Evolutionary conservation across 2,888 invertebrate genomes (phyloP).

Genomic region (Cephalotes varians): DNA sequence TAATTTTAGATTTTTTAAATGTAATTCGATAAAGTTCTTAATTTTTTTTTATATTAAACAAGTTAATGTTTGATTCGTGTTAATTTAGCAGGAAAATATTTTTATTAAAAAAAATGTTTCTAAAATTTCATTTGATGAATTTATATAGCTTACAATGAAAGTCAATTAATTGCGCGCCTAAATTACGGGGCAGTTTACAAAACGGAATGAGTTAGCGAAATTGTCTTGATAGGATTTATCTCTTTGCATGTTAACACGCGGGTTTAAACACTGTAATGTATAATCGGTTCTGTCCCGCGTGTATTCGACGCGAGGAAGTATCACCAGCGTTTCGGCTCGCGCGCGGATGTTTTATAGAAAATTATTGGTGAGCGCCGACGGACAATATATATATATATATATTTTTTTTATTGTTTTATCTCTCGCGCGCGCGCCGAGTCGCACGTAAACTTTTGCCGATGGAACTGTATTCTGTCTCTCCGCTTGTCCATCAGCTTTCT

Average conservation of each 20-base stretch:
- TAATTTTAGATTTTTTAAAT: too few relatives aligned
- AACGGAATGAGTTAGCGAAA: conserved; percentile 41
- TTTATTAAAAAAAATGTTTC: background rate
- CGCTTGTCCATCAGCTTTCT: conserved; percentile 73
- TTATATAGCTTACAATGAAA: background rate
- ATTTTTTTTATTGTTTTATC: conserved; percentile 48
- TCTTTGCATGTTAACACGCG: conserved; percentile 48
- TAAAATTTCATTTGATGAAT: conserved; percentile 29
- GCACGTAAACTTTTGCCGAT: conserved; percentile 43
- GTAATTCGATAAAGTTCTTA: conserved; percentile 8
- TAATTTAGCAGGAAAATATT: background rate
- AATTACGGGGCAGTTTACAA: conserved; percentile 32
- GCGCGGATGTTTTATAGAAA: conserved; percentile 47
- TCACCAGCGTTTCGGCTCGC: conserved; percentile 30
- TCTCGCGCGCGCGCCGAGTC: conserved; percentile 22
- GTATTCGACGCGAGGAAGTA: conserved; percentile 47
- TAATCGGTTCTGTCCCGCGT: conserved; percentile 38
- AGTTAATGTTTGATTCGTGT: background rate
- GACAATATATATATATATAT: conserved; percentile 29
- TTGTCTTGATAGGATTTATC: conserved; percentile 46
- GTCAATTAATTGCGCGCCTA: conserved; percentile 35
- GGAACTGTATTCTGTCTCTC: conserved; percentile 61
- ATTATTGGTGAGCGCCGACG: conserved; percentile 51
- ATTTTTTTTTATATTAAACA: background rate
- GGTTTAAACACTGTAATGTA: conserved; percentile 46